Conservation (phyloP, 1,140 invertebrate species). For the Zaprionus africanus region DNA sequence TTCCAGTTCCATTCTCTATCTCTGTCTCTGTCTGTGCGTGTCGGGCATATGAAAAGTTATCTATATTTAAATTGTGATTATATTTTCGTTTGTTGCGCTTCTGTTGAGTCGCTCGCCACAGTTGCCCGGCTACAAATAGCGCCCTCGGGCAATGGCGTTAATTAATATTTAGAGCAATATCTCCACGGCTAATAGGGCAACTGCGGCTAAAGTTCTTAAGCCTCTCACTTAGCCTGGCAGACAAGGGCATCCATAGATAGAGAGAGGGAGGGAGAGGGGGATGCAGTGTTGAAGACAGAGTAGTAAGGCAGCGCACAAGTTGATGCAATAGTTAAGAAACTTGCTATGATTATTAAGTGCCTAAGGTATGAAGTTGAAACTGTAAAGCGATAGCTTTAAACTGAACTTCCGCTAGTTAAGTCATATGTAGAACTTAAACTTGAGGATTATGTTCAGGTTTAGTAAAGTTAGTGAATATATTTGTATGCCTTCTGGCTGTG, state of each 20-base stretch:
- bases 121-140: constrained; percentile 56
- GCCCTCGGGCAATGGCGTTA: constrained; percentile 55
- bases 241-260: not conserved
- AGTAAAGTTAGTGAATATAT: too few species aligned
- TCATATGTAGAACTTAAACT: not conserved
- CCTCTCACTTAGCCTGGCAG: not conserved
- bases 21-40: constrained; percentile 24
- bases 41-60: constrained; percentile 41
- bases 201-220: constrained; percentile 5
- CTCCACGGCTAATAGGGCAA: constrained; percentile 1
- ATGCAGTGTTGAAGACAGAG: not conserved
- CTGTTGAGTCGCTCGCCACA: constrained; percentile 28
- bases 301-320: not conserved
- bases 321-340: not conserved
- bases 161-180: constrained; percentile 60
- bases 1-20: not conserved
- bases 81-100: constrained; percentile 41
- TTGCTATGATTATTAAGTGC: not conserved
- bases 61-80: constrained; percentile 71
- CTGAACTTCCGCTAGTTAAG: not conserved
- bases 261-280: not conserved
- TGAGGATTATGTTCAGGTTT: not conserved
- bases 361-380: not conserved
- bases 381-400: not conserved
- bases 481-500: too few species aligned